Base-by-base conservation (phyloP, 2,797 vertebrate species). In the Alfaro cultratus region DNA sequence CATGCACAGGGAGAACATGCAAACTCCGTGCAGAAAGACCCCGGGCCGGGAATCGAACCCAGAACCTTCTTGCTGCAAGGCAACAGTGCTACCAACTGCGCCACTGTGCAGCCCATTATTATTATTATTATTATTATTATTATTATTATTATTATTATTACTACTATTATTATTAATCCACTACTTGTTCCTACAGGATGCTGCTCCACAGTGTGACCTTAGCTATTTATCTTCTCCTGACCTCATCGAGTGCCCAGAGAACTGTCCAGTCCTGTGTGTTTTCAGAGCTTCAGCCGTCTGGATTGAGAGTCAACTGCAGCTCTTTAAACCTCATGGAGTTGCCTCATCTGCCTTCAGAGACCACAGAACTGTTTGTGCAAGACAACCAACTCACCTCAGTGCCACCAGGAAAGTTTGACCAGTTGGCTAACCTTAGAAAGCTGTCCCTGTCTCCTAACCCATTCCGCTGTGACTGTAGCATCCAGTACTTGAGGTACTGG, bases 391-490 rank as follows among this genome's bases (percentile, higher is more conserved):
- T 97, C 64, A 92, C 91, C 49, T 87, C 89, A 0, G 83, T 97
- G 46, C 73, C 93, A 6, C 89, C 95, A 0, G 96, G 96, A 45
- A 73, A 88, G 4, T 95, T 97, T 21, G 96, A 97, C 85, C 39
- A n/a, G 36, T 88, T 97, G 62, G 62, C 60, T 0, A 41, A 77
- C 67, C 87, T 97, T 36, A 88, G 82, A 68, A 87, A 83, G 64
- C 86, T 95, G 41, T 94, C 93, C 0, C 89, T 97, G 5, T 92
- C 94, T 1, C 92, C 87, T n/a, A 97, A 97, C 83, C 95, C 93
- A 1, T 96, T 96, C 87, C 94, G 95, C 89, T 97, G 97, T 45
- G 95, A 95, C 88, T 97, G 96, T 78, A 72, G 82, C 31, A 96
- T 97, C 77, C 86, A 91, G 5, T 97, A 97, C 84, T 80, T 97